phyloP scores from a whole-genome alignment of 1,140 invertebrate genomes.

The Sinonovacula constricta region DNA sequence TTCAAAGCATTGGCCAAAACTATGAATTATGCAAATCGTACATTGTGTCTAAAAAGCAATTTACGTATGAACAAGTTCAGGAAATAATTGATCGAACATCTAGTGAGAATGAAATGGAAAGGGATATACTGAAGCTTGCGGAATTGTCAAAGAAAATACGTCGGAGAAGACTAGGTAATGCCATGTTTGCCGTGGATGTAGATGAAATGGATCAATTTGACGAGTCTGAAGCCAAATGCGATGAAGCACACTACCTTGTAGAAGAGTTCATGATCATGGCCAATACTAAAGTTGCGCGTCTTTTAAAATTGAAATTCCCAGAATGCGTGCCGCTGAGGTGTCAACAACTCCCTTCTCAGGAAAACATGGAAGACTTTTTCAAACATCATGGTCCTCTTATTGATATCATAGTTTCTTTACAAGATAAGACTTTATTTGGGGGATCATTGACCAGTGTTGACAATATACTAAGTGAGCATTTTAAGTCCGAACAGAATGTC shows the following conservation, averaged over 20 bases:
- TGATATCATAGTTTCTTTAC: constrained; percentile 48
- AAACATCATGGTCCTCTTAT: constrained; percentile 25
- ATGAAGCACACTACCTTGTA: constrained; percentile 68
- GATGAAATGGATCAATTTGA: constrained; percentile 40
- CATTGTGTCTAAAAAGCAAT: constrained; percentile 57
- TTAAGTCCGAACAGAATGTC: constrained; percentile 12
- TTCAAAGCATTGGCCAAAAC: neutral
- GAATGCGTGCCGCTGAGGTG: constrained; percentile 48
- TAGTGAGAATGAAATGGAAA: neutral
- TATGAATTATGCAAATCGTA: constrained; percentile 51
- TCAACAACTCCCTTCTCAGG: constrained; percentile 52
- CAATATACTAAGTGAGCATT: constrained; percentile 17
- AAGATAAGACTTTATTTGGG: constrained; percentile 32
- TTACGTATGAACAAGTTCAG: constrained; percentile 65
- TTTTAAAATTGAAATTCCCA: constrained; percentile 16
- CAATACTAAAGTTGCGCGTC: constrained; percentile 26
- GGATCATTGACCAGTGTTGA: constrained; percentile 5
- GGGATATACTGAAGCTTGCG: constrained; percentile 54
- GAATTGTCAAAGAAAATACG: constrained; percentile 55
- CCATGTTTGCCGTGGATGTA: constrained; percentile 54
- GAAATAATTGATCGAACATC: constrained; percentile 48
- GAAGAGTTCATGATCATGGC: constrained; percentile 63
- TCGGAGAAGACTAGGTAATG: constrained; percentile 55
- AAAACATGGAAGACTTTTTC: constrained; percentile 50
- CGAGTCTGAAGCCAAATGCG: constrained; percentile 48